Conservation (phyloP, 2,888 invertebrate genomes). For the Tuta absoluta region DNA sequence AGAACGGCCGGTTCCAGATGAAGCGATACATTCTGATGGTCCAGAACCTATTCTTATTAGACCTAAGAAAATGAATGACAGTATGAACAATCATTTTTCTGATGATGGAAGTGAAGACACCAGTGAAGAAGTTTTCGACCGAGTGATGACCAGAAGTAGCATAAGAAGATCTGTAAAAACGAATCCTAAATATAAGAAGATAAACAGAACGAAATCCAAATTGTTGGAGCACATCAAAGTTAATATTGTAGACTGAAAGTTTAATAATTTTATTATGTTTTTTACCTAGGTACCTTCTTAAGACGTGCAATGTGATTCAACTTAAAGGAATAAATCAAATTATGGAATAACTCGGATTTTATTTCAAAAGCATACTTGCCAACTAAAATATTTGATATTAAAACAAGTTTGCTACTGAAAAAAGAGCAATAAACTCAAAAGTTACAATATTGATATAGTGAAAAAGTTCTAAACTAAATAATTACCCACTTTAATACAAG, state of each 20-base stretch:
- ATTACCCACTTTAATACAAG: too few species aligned
- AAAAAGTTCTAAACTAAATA: not conserved
- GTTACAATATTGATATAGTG: not conserved
- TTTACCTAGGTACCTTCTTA: conserved; percentile 8
- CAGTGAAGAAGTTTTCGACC: conserved; percentile 75
- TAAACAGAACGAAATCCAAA: conserved; percentile 72
- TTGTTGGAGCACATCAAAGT: conserved; percentile 72
- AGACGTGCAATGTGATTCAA: conserved; percentile 24
- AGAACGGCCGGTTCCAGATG: conserved; percentile 54
- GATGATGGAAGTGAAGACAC: conserved; percentile 77
- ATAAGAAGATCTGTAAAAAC: conserved; percentile 73
- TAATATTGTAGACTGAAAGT: conserved; percentile 65
- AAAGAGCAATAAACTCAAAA: not conserved
- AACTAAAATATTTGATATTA: conserved; percentile 1
- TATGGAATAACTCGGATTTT: conserved; percentile 7
- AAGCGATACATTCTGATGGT: conserved; percentile 60
- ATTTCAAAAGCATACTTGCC: not conserved
- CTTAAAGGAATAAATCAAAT: conserved; percentile 14
- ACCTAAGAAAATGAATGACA: conserved; percentile 69
- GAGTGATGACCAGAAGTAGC: conserved; percentile 75
- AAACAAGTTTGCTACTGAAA: not conserved
- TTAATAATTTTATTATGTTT: conserved; percentile 8
- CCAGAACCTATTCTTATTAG: conserved; percentile 59
- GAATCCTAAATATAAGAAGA: conserved; percentile 78
- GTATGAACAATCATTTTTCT: conserved; percentile 77